Evolutionary conservation across 1,140 invertebrate species (phyloP).

Genomic region (Brachionus calyciflorus): DNA sequence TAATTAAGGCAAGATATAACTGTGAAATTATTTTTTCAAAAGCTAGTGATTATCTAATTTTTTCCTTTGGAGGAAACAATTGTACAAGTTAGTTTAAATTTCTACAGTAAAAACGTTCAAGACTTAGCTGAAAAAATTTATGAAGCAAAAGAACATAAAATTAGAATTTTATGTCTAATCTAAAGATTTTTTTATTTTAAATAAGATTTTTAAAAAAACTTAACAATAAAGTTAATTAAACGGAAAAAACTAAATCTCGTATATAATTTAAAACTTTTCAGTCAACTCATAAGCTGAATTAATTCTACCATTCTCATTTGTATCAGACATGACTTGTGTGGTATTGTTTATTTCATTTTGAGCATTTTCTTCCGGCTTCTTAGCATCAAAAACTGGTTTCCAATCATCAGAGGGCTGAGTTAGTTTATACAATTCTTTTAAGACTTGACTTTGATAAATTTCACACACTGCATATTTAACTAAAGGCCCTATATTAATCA

Average conservation of each 20-base stretch:
- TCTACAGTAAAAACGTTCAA: too few relatives aligned
- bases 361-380: background rate
- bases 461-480: background rate
- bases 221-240: background rate
- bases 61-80: too few relatives aligned
- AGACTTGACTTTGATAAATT: constrained; percentile 4
- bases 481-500: constrained; percentile 4
- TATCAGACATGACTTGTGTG: background rate
- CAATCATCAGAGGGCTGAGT: constrained; percentile 34
- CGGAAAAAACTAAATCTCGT: background rate
- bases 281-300: background rate
- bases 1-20: too few relatives aligned
- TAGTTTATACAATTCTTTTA: constrained; percentile 39
- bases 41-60: too few relatives aligned
- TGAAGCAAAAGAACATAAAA: too few relatives aligned
- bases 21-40: too few relatives aligned
- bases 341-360: background rate
- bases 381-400: constrained; percentile 37
- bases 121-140: too few relatives aligned
- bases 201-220: background rate
- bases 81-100: too few relatives aligned
- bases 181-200: too few relatives aligned
- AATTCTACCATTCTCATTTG: background rate
- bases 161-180: too few relatives aligned
- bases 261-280: background rate